Percentiles rank a stretch among this genome's conserved stretches.
Conservation (phyloP, 2,888 invertebrate genomes). For the Argyresthia goedartella region DNA sequence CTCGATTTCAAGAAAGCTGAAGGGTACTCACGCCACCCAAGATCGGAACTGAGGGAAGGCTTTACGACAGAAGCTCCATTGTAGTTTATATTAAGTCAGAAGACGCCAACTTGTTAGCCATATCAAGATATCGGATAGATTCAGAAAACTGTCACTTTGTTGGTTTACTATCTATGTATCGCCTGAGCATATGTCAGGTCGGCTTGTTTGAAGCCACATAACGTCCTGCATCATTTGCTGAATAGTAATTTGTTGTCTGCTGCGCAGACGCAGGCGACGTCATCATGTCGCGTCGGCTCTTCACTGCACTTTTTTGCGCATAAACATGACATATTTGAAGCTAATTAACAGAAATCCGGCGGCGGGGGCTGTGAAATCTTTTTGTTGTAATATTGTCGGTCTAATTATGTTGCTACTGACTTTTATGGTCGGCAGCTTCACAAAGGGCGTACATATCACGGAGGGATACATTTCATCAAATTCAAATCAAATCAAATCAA, state of each 20-base stretch:
- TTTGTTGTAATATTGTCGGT: slow-evolving; percentile 17
- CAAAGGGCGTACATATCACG: too few species aligned
- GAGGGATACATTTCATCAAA: too few species aligned
- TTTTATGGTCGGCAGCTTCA: not conserved
- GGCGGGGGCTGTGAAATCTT: slow-evolving; percentile 26
- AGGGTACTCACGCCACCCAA: too few species aligned
- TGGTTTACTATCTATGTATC: too few species aligned
- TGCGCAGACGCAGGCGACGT: slow-evolving; percentile 8
- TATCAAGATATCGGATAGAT: too few species aligned
- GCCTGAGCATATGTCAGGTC: not conserved
- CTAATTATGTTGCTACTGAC: slow-evolving; percentile 1
- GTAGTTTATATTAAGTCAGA: too few species aligned
- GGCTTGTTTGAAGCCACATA: slow-evolving; percentile 12
- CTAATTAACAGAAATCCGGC: slow-evolving; percentile 53
- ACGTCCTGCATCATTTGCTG: slow-evolving; percentile 36
- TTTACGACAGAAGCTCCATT: too few species aligned
- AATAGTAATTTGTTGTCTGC: slow-evolving; percentile 33
- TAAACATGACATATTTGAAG: slow-evolving; percentile 44
- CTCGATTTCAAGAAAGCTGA: too few species aligned
- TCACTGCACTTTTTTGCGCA: slow-evolving; percentile 7
- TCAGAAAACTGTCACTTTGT: too few species aligned
- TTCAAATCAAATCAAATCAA: too few species aligned
- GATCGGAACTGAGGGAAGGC: too few species aligned
- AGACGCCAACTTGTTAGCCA: too few species aligned
- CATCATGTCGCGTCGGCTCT: slow-evolving; percentile 11